phyloP scores from a whole-genome alignment of 1,140 invertebrate species.

The Cylas formicarius region DNA sequence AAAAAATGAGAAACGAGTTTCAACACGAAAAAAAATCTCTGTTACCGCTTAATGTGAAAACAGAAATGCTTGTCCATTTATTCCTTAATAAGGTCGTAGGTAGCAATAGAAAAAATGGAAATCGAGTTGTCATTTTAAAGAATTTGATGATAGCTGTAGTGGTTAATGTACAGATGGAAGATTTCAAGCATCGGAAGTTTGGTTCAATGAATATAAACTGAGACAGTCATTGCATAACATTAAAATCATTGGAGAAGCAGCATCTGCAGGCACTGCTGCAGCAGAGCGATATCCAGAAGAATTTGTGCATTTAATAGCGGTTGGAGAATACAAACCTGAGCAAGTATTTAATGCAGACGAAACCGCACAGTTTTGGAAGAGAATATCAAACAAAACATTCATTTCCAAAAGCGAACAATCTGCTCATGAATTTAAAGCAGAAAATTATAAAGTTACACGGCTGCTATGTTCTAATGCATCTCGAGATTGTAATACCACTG shows the following conservation, averaged over 20 bases:
- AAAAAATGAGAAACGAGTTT: no score
- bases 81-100: no score
- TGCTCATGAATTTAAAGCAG: neutral
- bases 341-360: no score
- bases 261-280: slow-evolving; percentile 21
- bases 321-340: slow-evolving; percentile 26
- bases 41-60: no score
- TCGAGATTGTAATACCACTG: neutral
- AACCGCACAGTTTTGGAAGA: no score
- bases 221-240: slow-evolving; percentile 29
- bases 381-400: slow-evolving; percentile 1
- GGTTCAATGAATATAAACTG: slow-evolving; percentile 17
- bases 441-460: neutral
- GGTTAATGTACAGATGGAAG: no score
- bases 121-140: slow-evolving; percentile 18
- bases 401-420: no score
- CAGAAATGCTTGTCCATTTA: no score
- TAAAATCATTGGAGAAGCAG: no score
- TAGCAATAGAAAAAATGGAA: no score
- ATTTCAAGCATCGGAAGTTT: slow-evolving; percentile 10
- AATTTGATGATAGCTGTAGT: slow-evolving; percentile 4
- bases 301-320: slow-evolving; percentile 8
- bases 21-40: no score
- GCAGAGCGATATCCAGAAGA: slow-evolving; percentile 24
- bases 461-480: no score